Conservation (phyloP, 2,113 vertebrate species). For the Morphnarchus princeps region DNA sequence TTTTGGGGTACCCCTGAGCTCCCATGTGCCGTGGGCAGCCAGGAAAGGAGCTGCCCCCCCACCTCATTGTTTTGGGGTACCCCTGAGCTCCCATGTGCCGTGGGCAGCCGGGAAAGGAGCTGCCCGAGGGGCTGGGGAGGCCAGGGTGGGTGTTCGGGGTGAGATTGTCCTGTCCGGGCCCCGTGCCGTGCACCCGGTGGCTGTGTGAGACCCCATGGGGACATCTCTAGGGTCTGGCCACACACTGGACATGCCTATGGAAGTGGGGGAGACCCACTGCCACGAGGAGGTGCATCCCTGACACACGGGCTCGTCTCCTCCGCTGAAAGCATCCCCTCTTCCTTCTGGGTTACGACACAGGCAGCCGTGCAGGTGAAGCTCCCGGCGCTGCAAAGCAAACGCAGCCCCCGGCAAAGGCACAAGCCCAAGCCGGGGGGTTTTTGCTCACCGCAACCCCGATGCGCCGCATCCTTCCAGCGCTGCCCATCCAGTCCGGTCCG, state of each 20-base stretch:
- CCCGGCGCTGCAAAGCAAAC: rapidly evolving
- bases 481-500: rapidly evolving
- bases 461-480: rapidly evolving
- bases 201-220: not conserved
- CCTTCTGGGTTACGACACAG: not conserved
- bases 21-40: too few species aligned
- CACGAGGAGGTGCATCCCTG: not conserved
- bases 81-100: rapidly evolving
- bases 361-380: rapidly evolving
- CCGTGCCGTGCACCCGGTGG: rapidly evolving
- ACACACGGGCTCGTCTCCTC: not conserved
- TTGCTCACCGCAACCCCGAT: rapidly evolving
- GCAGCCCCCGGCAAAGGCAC: not conserved
- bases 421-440: not conserved
- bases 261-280: not conserved
- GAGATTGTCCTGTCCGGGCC: not conserved
- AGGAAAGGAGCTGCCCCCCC: too few species aligned
- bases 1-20: not conserved
- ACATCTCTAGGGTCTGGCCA: not conserved
- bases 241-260: not conserved
- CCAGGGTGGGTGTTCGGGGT: not conserved
- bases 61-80: not conserved
- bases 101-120: not conserved
- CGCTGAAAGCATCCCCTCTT: not conserved
- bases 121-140: not conserved